Percentiles rank a stretch among this genome's conserved stretches.
Evolutionary conservation across 2,797 vertebrate species (phyloP).

Genomic region (Tympanoctomys barrerae): DNA sequence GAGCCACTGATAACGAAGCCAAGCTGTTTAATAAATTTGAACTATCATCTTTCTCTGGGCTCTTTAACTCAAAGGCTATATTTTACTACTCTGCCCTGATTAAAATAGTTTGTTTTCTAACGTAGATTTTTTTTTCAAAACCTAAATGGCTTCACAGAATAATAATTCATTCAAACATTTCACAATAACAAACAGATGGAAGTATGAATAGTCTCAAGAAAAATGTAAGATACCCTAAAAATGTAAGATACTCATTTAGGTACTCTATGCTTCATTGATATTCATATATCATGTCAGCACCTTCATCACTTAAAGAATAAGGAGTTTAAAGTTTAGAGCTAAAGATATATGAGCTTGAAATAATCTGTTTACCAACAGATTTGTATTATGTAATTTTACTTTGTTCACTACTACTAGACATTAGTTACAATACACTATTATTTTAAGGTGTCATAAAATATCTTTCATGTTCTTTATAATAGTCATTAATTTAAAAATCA

Average conservation of each 20-base stretch:
- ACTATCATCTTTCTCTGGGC: constrained; percentile 14
- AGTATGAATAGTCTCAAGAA: not conserved
- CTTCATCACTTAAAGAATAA: not conserved
- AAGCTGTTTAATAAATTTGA: not conserved
- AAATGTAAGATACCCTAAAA: not conserved
- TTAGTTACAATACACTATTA: not conserved
- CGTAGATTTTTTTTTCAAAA: constrained; percentile 46
- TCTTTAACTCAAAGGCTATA: constrained; percentile 20
- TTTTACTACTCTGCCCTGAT: constrained; percentile 58
- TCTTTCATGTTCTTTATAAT: not conserved
- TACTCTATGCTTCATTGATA: not conserved
- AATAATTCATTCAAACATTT: constrained; percentile 15
- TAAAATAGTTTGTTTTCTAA: constrained; percentile 69
- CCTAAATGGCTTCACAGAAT: constrained; percentile 44
- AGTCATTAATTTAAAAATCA: not conserved
- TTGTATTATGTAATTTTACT: not conserved
- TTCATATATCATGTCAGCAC: not conserved
- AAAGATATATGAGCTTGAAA: not conserved
- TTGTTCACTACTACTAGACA: not conserved
- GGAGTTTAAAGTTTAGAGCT: not conserved
- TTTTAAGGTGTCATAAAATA: not conserved
- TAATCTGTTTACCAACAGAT: not conserved
- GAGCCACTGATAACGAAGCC: not conserved
- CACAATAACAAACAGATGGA: constrained; percentile 19
- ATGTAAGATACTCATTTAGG: not conserved